Evolutionary conservation across 1,140 invertebrate genomes (phyloP), one percentile per base, ranked within the genome.

Genomic region (Diachasmimorpha longicaudata): DNA sequence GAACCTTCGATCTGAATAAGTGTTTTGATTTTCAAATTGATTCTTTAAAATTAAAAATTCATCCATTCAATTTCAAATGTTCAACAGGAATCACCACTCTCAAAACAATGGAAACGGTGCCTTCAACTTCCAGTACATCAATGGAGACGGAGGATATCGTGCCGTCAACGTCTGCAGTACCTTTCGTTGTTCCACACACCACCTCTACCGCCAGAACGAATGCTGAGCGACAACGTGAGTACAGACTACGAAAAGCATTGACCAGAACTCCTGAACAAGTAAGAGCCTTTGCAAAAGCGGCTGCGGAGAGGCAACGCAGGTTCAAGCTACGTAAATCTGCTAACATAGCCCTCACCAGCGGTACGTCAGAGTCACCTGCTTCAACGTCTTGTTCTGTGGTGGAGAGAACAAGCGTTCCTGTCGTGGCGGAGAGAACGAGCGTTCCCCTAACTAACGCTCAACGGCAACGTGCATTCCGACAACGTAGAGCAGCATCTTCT

Each of bases 221-320:
- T 16, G 69, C 69, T 19, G 36, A 70, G 16, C 39, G n/a, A 70
- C 69, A 70, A 70, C 69, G 69, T 70, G 69, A 70, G 69, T 70
- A 70, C 69, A 70, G 69, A 70, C 42, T 42, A 39, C 69, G 69
- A 9, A 70, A 42, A 8, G 37, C 69, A 42, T 31, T 39, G 44
- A 42, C 69, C 37, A 70, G 23, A 70, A 70, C 69, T 44, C 23
- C 69, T 70, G 36, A 31, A 42, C 69, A 70, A 39, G 69, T 19
- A 16, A 19, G 11, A 42, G 69, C 69, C 44, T 31, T 39, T 13
- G 44, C 36, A 25, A 44, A 70, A 70, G 8, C 69, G 16, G 13
- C 14, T 42, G 16, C 6, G 0, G 69, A 42, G 9, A 70, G 69
- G 44, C 36, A 70, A n/a, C 69, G 69, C 31, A 70, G 44, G 36